Evolutionary conservation across 2,113 vertebrate species (phyloP), one percentile per base, ranked within the genome.

Genomic region (Cyprinus carpio): DNA sequence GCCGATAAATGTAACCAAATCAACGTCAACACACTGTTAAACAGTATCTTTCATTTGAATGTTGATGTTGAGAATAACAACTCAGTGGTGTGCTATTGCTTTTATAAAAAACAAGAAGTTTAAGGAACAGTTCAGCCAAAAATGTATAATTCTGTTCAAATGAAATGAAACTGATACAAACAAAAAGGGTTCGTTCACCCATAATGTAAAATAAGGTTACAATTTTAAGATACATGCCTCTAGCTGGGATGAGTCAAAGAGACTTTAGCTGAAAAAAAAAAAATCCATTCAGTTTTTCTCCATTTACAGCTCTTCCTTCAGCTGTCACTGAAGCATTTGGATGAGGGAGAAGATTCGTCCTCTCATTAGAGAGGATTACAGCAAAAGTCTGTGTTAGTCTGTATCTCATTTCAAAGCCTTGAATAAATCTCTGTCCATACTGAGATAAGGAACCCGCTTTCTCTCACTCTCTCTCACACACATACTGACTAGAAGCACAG

Each of bases 281-380:
- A 29, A 80, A 80, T 80, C 13, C 23, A 27, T 64, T 80, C 15
- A 27, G 23, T 18, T 64, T 64, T 65, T 64, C 13, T 31, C 7
- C 13, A n/a, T 37, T 54, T 56, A 72, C 46, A 56, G 81, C 31
- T 65, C 31, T 51, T 72, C 7, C 8, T 58, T 54, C 23, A 82
- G 49, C 20, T 54, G 27, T 72, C 81, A 56, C 31, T 71, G 23
- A 82, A 51, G 81, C 31, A 72, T 72, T 54, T 72, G 29, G 29
- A 82, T 72, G 49, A 85, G 69, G 13, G 37, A 46, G 51, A 81
- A 31, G 40, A 81, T 67, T 51, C 3, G n/a, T 29, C 6, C 31
- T 62, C 60, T 82, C 60, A 86, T 82, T 86, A 82, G 49, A 54
- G 31, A 27, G 79, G 79, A 86, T 86, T 81, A 86, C 56, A 82